These are phyloP conservation scores for Chrosomus eos DNA, from an alignment of 2,797 vertebrate species.

Conservation along the genomic window DNA sequence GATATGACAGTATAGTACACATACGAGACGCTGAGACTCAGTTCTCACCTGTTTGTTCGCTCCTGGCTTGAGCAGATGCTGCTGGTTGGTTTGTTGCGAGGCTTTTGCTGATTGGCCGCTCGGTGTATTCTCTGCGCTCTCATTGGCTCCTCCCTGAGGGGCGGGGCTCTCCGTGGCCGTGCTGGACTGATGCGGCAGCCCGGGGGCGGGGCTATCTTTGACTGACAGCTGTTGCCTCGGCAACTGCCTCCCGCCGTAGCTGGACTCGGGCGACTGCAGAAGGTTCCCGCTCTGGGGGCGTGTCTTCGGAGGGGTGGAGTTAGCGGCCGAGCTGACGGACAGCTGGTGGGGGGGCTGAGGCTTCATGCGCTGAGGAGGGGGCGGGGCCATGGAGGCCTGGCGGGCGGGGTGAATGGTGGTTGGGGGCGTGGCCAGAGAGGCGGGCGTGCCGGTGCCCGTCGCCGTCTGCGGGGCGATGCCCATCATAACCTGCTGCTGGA, in stretches of 20 bases:
- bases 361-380: constrained; percentile 80
- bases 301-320: constrained; percentile 77
- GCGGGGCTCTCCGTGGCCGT: constrained; percentile 76
- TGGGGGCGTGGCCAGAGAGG: constrained; percentile 88
- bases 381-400: constrained; percentile 76
- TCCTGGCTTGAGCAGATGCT: constrained; percentile 86
- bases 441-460: constrained; percentile 78
- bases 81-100: constrained; percentile 68
- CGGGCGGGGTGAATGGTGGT: constrained; percentile 78
- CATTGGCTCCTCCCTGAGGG: constrained; percentile 66
- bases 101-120: constrained; percentile 67
- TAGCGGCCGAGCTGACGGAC: constrained; percentile 84
- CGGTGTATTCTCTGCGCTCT: constrained; percentile 74
- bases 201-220: constrained; percentile 82
- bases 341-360: constrained; percentile 83
- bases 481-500: constrained; percentile 87
- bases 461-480: constrained; percentile 75
- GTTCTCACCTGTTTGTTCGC: constrained; percentile 84
- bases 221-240: constrained; percentile 71
- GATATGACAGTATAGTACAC: no score
- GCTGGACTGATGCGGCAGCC: constrained; percentile 82
- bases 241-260: constrained; percentile 78
- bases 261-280: constrained; percentile 87
- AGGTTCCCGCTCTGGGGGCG: constrained; percentile 93
- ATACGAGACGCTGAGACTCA: no score